Conservation (phyloP, 2,113 vertebrate genomes). For the Sylvilagus bachmani region DNA sequence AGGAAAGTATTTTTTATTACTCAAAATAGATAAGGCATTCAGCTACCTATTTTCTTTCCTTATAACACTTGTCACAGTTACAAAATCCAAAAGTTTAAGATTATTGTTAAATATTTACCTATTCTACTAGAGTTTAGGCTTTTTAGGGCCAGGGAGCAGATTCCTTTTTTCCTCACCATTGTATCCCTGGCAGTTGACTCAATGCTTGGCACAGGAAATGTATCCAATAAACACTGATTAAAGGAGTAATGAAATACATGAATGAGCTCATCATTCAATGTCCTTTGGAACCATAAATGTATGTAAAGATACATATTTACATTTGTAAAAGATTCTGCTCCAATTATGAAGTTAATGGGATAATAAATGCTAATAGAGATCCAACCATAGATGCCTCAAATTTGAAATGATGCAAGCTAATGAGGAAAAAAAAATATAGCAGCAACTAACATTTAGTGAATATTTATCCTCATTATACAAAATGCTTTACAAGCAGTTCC, state of each 20-base stretch:
- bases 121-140: not conserved
- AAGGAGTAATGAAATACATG: conserved; percentile 8
- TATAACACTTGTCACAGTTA: not conserved
- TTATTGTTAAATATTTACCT: conserved; percentile 28
- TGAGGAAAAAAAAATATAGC: not conserved
- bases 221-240: conserved; percentile 41
- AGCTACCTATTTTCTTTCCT: not conserved
- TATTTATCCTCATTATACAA: conserved; percentile 55
- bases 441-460: conserved; percentile 33
- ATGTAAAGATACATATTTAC: conserved; percentile 12
- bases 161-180: not conserved
- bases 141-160: not conserved
- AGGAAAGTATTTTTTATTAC: conserved; percentile 5
- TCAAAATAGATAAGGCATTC: not conserved
- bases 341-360: conserved; percentile 54
- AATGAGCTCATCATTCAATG: conserved; percentile 45
- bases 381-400: conserved; percentile 39
- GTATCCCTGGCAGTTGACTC: not conserved
- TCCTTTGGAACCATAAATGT: conserved; percentile 13
- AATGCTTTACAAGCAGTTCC: not conserved
- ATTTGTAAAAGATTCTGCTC: conserved; percentile 53
- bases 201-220: conserved; percentile 19
- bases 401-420: conserved; percentile 44
- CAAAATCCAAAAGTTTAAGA: not conserved
- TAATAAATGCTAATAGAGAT: conserved; percentile 37